Percentiles rank a stretch among this genome's conserved stretches.
These are phyloP conservation scores for Xestia sexstrigata DNA, from an alignment of 2,888 invertebrate genomes.

Conservation along the genomic window DNA sequence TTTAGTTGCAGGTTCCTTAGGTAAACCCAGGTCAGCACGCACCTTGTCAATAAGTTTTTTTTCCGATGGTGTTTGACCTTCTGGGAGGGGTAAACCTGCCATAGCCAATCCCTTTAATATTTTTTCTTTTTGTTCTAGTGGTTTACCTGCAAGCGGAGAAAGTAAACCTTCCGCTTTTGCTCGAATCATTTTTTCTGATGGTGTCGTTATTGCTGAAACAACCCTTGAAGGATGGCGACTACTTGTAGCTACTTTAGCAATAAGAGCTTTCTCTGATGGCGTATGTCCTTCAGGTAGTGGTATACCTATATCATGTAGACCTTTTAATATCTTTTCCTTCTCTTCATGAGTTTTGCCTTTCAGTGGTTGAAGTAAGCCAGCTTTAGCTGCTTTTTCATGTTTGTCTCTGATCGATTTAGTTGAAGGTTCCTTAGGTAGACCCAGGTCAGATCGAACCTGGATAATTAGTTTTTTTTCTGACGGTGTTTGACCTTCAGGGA, in stretches of 20 bases:
- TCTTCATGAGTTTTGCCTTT: slow-evolving; percentile 61
- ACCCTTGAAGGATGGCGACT: slow-evolving; percentile 18
- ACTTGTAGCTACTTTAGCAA: slow-evolving; percentile 7
- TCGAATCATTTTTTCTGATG: neutral
- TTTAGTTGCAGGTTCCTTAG: slow-evolving; percentile 44
- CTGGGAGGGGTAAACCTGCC: slow-evolving; percentile 66
- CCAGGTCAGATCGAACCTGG: slow-evolving; percentile 48
- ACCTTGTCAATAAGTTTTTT: slow-evolving; percentile 47
- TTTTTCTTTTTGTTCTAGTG: slow-evolving; percentile 65
- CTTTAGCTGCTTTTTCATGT: neutral
- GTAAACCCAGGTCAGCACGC: slow-evolving; percentile 57
- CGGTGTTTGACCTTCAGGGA: neutral
- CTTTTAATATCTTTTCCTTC: slow-evolving; percentile 62
- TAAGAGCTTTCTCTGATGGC: slow-evolving; percentile 24
- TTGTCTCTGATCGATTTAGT: slow-evolving; percentile 43
- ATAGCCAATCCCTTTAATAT: slow-evolving; percentile 60
- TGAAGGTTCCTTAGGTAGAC: slow-evolving; percentile 48
- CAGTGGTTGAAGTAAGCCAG: slow-evolving; percentile 62
- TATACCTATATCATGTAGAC: slow-evolving; percentile 48
- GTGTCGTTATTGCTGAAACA: neutral
- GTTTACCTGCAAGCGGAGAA: slow-evolving; percentile 64
- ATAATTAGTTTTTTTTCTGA: slow-evolving; percentile 15
- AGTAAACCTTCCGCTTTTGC: slow-evolving; percentile 42
- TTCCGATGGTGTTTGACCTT: slow-evolving; percentile 66
- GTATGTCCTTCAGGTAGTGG: slow-evolving; percentile 20